Conservation (phyloP, 2,797 vertebrate species). For the Lerista edwardsae region DNA sequence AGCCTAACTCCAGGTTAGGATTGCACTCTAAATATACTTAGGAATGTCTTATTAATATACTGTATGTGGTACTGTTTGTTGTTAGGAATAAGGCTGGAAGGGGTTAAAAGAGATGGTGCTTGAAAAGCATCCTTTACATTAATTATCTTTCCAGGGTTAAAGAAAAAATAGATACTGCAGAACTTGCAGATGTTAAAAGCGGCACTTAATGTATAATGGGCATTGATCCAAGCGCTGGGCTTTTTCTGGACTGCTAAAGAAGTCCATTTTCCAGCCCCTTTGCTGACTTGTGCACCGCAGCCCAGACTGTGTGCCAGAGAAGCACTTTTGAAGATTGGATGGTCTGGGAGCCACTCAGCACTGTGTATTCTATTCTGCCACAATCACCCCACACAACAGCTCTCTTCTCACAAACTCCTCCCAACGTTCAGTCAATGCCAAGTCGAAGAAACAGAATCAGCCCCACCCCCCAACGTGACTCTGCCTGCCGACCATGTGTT, state of each 20-base stretch:
- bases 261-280: neutral
- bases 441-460: too few relatives aligned
- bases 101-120: neutral
- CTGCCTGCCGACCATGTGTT: too few relatives aligned
- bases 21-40: neutral
- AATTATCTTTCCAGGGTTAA: neutral
- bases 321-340: neutral
- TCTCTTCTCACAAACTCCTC: too few relatives aligned
- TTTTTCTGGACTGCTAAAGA: neutral
- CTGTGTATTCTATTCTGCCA: too few relatives aligned
- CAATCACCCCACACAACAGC: too few relatives aligned
- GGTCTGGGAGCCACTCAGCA: too few relatives aligned
- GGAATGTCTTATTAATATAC: too few relatives aligned
- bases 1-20: too few relatives aligned
- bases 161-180: neutral
- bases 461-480: too few relatives aligned
- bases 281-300: neutral
- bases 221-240: neutral
- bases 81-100: neutral
- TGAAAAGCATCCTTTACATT: neutral
- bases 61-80: too few relatives aligned
- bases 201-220: neutral
- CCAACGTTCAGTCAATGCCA: neutral
- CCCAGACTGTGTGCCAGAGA: neutral
- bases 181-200: neutral